phyloP scores from a whole-genome alignment of 2,888 invertebrate genomes.

The Trimorus sp. region DNA sequence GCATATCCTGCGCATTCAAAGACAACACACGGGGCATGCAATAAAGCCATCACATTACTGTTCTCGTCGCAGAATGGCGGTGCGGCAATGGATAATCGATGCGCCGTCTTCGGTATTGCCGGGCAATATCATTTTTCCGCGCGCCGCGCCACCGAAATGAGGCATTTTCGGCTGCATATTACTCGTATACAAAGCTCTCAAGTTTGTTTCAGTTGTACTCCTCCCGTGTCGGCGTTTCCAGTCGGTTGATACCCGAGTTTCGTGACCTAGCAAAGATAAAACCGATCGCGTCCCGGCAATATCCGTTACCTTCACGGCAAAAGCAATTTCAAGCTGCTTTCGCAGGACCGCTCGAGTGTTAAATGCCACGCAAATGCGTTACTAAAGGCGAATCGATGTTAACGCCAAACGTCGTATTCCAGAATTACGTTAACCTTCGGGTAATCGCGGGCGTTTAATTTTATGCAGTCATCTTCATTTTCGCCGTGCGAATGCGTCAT shows the following conservation, averaged over 20 bases:
- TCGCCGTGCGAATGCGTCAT: too few relatives aligned
- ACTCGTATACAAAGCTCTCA: slow-evolving; percentile 23
- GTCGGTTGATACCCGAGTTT: slow-evolving; percentile 44
- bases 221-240: slow-evolving; percentile 31
- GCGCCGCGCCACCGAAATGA: not conserved
- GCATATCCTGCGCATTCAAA: too few relatives aligned
- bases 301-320: slow-evolving; percentile 53
- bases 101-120: too few relatives aligned
- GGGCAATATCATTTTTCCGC: not conserved
- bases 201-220: slow-evolving; percentile 37
- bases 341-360: slow-evolving; percentile 47
- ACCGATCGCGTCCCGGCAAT: slow-evolving; percentile 44
- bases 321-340: slow-evolving; percentile 51
- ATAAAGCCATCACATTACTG: too few relatives aligned
- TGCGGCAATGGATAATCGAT: too few relatives aligned
- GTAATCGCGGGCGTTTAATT: not conserved
- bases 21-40: too few relatives aligned
- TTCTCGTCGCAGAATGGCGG: too few relatives aligned
- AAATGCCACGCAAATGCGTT: slow-evolving; percentile 54
- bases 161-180: slow-evolving; percentile 3
- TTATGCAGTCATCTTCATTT: too few relatives aligned
- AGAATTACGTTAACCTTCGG: slow-evolving; percentile 34
- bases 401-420: slow-evolving; percentile 34
- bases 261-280: slow-evolving; percentile 52
- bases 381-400: slow-evolving; percentile 47